Conservation (phyloP, 1,140 invertebrate species). For the Tenebrio molitor region DNA sequence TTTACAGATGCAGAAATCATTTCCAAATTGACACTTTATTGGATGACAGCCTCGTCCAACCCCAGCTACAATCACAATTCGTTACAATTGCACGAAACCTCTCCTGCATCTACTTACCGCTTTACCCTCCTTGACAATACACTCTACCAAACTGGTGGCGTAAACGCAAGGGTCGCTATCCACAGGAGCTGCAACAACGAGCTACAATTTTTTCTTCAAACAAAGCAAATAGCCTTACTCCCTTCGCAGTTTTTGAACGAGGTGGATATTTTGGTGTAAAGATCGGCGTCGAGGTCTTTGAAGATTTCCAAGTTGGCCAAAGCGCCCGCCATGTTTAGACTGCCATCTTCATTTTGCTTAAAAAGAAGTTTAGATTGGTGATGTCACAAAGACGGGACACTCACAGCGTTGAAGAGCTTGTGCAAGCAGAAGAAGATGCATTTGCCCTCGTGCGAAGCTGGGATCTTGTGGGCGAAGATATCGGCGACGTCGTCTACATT, state of each 20-base stretch:
- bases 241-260: slow-evolving; percentile 42
- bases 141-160: slow-evolving; percentile 15
- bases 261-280: slow-evolving; percentile 42
- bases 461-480: slow-evolving; percentile 38
- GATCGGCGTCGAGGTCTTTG: slow-evolving; percentile 46
- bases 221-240: neutral
- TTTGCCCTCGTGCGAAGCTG: slow-evolving; percentile 47
- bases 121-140: slow-evolving; percentile 44
- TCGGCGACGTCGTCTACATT: slow-evolving; percentile 51
- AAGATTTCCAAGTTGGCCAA: slow-evolving; percentile 32
- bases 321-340: slow-evolving; percentile 40
- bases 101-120: slow-evolving; percentile 9
- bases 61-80: slow-evolving; percentile 8
- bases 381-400: neutral
- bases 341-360: slow-evolving; percentile 49
- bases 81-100: too few relatives aligned
- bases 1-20: too few relatives aligned
- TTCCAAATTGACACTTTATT: too few relatives aligned
- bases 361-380: neutral
- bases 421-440: slow-evolving; percentile 51
- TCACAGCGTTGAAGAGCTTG: slow-evolving; percentile 47
- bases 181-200: slow-evolving; percentile 2
- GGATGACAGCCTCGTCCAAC: neutral
- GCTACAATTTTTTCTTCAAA: neutral
- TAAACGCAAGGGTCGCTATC: slow-evolving; percentile 28